phyloP scores from a whole-genome alignment of 1,140 invertebrate genomes.

The Gonatopus flavifemur region DNA sequence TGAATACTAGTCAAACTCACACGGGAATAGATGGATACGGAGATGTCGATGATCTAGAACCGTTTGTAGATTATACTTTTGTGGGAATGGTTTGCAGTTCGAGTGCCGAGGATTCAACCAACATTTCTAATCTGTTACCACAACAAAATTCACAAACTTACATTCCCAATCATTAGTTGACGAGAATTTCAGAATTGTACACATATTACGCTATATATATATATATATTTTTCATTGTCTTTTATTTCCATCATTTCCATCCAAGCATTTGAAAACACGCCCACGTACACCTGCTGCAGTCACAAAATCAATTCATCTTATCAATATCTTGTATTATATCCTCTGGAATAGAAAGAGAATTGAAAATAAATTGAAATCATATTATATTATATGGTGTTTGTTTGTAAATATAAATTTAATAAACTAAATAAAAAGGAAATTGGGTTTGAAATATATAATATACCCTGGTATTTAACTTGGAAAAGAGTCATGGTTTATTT shows the following conservation, averaged over 20 bases:
- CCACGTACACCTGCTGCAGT: too few species aligned
- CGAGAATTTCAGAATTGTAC: too few species aligned
- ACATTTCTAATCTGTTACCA: conserved; percentile 23
- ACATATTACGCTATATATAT: too few species aligned
- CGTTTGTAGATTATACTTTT: conserved; percentile 54
- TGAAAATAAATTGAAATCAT: too few species aligned
- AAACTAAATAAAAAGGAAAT: background rate
- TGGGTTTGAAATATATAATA: conserved; percentile 5
- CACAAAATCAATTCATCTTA: too few species aligned
- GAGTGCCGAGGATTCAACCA: conserved; percentile 33
- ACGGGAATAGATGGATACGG: conserved; percentile 25
- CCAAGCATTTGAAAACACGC: too few species aligned
- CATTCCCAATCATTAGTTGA: conserved; percentile 49
- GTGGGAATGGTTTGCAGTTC: conserved; percentile 54
- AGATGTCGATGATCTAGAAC: conserved; percentile 42
- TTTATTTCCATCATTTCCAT: too few species aligned
- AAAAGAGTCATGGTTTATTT: conserved; percentile 42
- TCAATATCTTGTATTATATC: too few species aligned
- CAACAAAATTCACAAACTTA: conserved; percentile 39
- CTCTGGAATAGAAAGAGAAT: too few species aligned
- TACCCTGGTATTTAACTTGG: conserved; percentile 14
- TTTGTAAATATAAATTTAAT: too few species aligned
- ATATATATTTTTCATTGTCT: too few species aligned
- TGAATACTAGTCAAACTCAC: conserved; percentile 8
- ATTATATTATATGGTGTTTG: too few species aligned